phyloP scores from a whole-genome alignment of 2,888 invertebrate genomes.

The Caenorhabditis sp. region DNA sequence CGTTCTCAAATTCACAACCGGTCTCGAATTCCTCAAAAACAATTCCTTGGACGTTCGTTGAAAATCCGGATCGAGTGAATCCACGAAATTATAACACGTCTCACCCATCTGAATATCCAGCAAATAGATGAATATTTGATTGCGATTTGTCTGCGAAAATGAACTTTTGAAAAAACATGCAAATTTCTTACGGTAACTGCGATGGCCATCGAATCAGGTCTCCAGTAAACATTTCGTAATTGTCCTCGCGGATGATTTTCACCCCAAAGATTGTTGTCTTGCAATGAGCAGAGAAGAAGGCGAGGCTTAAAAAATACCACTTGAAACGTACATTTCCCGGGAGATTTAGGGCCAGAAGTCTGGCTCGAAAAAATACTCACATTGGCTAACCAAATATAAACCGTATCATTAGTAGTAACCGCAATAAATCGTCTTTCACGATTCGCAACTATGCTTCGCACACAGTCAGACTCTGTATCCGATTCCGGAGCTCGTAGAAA shows the following conservation, averaged over 20 bases:
- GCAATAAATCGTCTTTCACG: constrained; percentile 64
- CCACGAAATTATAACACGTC: constrained; percentile 59
- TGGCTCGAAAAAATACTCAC: constrained; percentile 36
- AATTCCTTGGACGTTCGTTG: constrained; percentile 52
- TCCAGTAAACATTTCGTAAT: constrained; percentile 59
- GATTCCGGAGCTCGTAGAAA: constrained; percentile 4
- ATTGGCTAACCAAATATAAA: constrained; percentile 64
- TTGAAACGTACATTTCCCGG: not conserved
- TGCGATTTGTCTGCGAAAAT: constrained; percentile 63
- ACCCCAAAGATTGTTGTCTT: not conserved
- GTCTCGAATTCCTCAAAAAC: constrained; percentile 43
- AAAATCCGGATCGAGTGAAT: constrained; percentile 42
- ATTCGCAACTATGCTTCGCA: constrained; percentile 53
- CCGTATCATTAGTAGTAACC: constrained; percentile 46
- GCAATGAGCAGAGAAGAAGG: constrained; percentile 53
- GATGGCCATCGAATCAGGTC: constrained; percentile 60
- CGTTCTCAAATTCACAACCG: constrained; percentile 53
- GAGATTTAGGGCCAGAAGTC: too few species aligned
- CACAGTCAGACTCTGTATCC: not conserved
- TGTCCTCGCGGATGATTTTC: constrained; percentile 28
- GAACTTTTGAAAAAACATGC: constrained; percentile 10
- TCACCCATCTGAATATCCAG: constrained; percentile 48
- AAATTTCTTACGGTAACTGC: constrained; percentile 62
- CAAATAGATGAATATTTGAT: constrained; percentile 61
- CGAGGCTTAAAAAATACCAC: constrained; percentile 56